These are phyloP conservation scores for Brenthis daphne DNA, from an alignment of 2,888 invertebrate species.

Conservation along the genomic window DNA sequence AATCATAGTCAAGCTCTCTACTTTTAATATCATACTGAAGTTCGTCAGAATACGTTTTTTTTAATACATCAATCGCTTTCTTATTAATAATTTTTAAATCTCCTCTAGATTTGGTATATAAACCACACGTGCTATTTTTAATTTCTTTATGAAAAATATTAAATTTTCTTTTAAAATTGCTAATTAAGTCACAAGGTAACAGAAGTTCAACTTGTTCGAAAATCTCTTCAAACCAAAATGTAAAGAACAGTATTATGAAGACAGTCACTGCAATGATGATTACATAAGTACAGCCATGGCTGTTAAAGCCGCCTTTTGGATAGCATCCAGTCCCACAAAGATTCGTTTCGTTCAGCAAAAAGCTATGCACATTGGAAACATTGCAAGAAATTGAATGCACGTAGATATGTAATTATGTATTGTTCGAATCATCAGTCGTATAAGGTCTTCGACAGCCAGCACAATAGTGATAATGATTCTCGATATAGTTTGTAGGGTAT, in stretches of 20 bases:
- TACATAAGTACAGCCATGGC: constrained; percentile 41
- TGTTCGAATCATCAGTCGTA: constrained; percentile 46
- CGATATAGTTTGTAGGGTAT: constrained; percentile 45
- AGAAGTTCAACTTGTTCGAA: constrained; percentile 39
- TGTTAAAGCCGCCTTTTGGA: constrained; percentile 23
- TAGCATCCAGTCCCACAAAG: constrained; percentile 31
- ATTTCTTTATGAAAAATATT: constrained; percentile 8
- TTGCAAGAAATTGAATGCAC: constrained; percentile 43
- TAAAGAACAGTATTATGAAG: constrained; percentile 44
- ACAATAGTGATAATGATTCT: constrained; percentile 47
- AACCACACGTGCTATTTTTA: constrained; percentile 11
- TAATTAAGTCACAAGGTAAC: constrained; percentile 41
- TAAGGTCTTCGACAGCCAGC: constrained; percentile 50
- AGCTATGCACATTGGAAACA: constrained; percentile 47
- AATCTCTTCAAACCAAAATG: constrained; percentile 46
- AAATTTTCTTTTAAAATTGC: constrained; percentile 22
- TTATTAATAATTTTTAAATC: not conserved
- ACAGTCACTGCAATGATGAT: constrained; percentile 40
- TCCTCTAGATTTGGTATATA: not conserved
- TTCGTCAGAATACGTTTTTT: not conserved
- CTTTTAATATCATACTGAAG: not conserved
- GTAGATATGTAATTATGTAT: constrained; percentile 47
- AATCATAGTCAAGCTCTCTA: not conserved
- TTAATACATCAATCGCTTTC: constrained; percentile 1
- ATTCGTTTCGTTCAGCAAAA: constrained; percentile 40